A percentile compares a stretch with the other conserved stretches of the same genome.
phyloP scores from a whole-genome alignment of 2,113 vertebrate species.

The Thamnophis sirtalis region DNA sequence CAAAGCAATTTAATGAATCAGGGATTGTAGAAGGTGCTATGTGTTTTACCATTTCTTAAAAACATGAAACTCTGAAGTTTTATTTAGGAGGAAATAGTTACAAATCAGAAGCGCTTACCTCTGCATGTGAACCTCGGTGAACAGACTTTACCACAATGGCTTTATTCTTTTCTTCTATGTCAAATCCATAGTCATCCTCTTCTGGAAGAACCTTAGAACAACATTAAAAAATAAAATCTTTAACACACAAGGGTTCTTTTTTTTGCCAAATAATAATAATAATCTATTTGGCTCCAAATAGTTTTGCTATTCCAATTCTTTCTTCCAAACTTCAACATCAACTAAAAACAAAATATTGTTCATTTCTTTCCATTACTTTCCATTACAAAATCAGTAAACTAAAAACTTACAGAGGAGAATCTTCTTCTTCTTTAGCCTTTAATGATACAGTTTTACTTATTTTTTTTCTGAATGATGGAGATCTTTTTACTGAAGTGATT shows the following conservation, averaged over 20 bases:
- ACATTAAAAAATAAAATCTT: not conserved
- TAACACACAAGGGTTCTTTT: not conserved
- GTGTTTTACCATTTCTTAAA: slow-evolving; percentile 22
- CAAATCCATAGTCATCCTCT: slow-evolving; percentile 95
- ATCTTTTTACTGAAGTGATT: not conserved
- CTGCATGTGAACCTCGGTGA: slow-evolving; percentile 86
- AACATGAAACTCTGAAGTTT: not conserved
- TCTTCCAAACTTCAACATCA: not conserved
- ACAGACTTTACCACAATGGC: slow-evolving; percentile 89
- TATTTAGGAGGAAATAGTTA: not conserved
- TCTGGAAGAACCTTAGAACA: slow-evolving; percentile 85
- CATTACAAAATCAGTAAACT: not conserved
- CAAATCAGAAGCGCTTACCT: slow-evolving; percentile 71
- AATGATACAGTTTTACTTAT: not conserved
- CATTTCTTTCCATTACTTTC: not conserved
- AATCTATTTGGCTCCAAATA: not conserved
- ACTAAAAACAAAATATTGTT: not conserved
- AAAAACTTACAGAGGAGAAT: not conserved
- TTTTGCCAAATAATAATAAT: slow-evolving; percentile 2
- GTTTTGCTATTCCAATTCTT: not conserved
- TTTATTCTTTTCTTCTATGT: slow-evolving; percentile 97
- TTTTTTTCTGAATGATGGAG: not conserved
- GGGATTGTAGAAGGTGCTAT: not conserved
- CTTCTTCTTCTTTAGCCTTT: not conserved
- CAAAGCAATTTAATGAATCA: slow-evolving; percentile 13